A percentile compares a stretch with the other conserved stretches of the same genome.
Evolutionary conservation across 1,140 invertebrate genomes (phyloP).

Genomic region (Cyrtorhinus lividipennis): DNA sequence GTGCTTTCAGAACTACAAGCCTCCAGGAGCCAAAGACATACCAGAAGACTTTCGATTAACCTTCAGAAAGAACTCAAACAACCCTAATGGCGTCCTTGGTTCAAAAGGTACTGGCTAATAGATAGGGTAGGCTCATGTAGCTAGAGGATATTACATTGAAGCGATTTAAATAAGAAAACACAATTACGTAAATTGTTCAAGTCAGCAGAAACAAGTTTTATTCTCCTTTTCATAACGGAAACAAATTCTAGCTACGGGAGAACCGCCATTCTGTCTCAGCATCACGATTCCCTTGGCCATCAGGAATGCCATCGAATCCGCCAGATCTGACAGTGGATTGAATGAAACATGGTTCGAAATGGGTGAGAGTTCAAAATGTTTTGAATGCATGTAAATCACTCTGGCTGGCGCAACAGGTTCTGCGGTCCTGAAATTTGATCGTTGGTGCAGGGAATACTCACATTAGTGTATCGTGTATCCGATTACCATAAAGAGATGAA

Average conservation of each 20-base stretch:
- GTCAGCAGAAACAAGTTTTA: too few relatives aligned
- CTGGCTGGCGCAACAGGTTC: not conserved
- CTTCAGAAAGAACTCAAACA: constrained; percentile 50
- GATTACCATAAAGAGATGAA: not conserved
- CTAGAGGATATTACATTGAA: too few relatives aligned
- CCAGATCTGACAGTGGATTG: constrained; percentile 39
- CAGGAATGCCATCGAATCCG: constrained; percentile 50
- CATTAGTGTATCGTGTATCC: not conserved
- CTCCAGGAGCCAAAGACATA: constrained; percentile 68
- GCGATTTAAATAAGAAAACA: too few relatives aligned
- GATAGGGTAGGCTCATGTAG: too few relatives aligned
- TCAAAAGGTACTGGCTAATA: constrained; percentile 71
- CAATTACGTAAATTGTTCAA: too few relatives aligned
- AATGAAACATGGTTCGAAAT: constrained; percentile 32
- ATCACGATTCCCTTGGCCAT: constrained; percentile 51
- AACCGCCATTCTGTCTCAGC: constrained; percentile 59
- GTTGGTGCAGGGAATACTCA: not conserved
- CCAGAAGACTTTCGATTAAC: constrained; percentile 67
- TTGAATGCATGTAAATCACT: not conserved
- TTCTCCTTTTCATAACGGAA: too few relatives aligned
- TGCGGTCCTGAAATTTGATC: not conserved
- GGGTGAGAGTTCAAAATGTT: constrained; percentile 25
- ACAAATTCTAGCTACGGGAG: constrained; percentile 56
- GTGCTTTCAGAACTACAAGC: constrained; percentile 51
- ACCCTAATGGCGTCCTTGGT: constrained; percentile 51